Conservation (phyloP, 2,797 vertebrate genomes). For the Hipposideros larvatus region DNA sequence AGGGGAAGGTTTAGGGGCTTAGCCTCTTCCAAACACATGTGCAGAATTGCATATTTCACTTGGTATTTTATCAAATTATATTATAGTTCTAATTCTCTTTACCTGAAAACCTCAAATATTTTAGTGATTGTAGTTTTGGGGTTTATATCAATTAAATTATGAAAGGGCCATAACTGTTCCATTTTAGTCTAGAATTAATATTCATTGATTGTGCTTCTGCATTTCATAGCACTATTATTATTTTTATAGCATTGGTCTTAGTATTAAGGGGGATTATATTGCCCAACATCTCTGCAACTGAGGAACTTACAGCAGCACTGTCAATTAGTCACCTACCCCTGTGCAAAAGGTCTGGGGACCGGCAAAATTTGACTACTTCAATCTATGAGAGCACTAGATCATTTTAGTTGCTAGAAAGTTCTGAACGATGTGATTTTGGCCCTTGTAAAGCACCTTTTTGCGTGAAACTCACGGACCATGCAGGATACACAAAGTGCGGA, state of each 20-base stretch:
- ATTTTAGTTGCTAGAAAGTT: slow-evolving; percentile 26
- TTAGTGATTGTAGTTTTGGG: neutral
- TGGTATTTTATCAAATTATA: neutral
- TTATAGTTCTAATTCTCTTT: neutral
- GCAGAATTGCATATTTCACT: neutral
- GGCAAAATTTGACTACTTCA: neutral
- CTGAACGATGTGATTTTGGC: neutral
- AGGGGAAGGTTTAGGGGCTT: neutral
- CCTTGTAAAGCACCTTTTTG: neutral
- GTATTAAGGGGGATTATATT: neutral
- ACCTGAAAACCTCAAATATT: slow-evolving; percentile 21
- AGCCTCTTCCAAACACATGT: neutral
- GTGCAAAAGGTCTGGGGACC: neutral
- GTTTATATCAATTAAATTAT: neutral
- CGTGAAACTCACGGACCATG: neutral
- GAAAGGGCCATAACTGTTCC: neutral
- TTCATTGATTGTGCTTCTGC: neutral
- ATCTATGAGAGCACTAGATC: neutral
- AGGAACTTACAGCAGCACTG: neutral
- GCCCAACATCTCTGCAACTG: neutral
- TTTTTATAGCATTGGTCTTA: neutral
- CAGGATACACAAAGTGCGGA: neutral
- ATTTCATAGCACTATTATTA: neutral
- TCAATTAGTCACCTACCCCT: neutral
- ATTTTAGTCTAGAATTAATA: slow-evolving; percentile 33